Conservation (phyloP, 1,140 invertebrate species). For the Mycetomoellerius zeteki region DNA sequence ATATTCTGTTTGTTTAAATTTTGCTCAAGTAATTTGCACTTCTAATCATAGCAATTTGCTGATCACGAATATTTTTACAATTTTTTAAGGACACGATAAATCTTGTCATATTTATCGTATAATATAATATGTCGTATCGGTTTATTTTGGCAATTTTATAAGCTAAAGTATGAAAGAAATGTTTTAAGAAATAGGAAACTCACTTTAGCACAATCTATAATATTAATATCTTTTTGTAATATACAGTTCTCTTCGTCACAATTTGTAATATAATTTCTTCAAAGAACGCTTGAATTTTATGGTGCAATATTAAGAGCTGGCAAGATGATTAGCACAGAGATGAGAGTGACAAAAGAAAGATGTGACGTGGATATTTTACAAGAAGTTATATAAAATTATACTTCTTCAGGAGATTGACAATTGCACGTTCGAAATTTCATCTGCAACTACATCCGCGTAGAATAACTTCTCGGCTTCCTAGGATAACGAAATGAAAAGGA, state of each 20-base stretch:
- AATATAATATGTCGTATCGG: not conserved
- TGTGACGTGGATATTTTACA: not conserved
- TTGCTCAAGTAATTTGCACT: constrained; percentile 20
- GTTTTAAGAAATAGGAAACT: constrained; percentile 23
- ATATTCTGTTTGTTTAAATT: constrained; percentile 30
- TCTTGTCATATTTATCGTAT: not conserved
- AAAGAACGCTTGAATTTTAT: constrained; percentile 9
- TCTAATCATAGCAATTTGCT: constrained; percentile 15
- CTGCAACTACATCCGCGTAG: not conserved
- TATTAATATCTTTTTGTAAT: constrained; percentile 20
- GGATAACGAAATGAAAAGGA: constrained; percentile 5
- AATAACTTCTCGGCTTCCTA: constrained; percentile 34
- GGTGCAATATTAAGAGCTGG: constrained; percentile 1
- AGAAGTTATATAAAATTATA: constrained; percentile 25
- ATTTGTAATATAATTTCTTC: constrained; percentile 9
- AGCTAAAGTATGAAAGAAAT: constrained; percentile 29
- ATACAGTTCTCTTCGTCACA: constrained; percentile 11
- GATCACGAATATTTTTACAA: not conserved
- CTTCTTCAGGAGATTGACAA: constrained; percentile 31
- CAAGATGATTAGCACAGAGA: constrained; percentile 4
- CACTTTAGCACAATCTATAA: constrained; percentile 16
- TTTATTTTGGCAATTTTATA: constrained; percentile 26
- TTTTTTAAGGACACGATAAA: constrained; percentile 1
- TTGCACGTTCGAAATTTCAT: constrained; percentile 34
- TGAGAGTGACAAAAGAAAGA: constrained; percentile 26